phyloP scores from a whole-genome alignment of 2,797 vertebrate genomes.

The Leucoraja ocellata region DNA sequence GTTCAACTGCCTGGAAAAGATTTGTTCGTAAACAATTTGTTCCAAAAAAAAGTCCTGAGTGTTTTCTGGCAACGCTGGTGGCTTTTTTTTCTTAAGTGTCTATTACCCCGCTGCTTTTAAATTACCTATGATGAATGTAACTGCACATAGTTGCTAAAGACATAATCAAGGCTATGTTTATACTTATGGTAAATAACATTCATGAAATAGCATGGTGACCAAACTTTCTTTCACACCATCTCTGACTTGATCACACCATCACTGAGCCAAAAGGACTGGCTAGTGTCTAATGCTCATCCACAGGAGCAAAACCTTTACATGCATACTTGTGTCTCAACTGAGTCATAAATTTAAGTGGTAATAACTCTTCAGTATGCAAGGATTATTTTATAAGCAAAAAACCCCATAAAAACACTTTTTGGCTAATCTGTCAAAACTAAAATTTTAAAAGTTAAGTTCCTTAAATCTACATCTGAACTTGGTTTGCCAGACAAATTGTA shows the following conservation, averaged over 20 bases:
- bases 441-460: not conserved
- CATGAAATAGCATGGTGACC: slow-evolving; percentile 21
- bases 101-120: not conserved
- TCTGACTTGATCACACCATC: too few relatives aligned
- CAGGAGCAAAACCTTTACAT: slow-evolving; percentile 26
- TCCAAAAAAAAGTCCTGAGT: slow-evolving; percentile 9
- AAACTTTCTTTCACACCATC: slow-evolving; percentile 5
- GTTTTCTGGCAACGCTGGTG: slow-evolving; percentile 3
- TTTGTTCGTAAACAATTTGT: slow-evolving; percentile 27
- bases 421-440: not conserved
- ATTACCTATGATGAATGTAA: not conserved
- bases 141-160: not conserved
- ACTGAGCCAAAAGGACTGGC: not conserved
- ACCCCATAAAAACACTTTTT: slow-evolving; percentile 6
- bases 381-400: slow-evolving; percentile 26
- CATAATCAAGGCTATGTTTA: not conserved
- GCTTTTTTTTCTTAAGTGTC: not conserved
- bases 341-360: slow-evolving; percentile 32
- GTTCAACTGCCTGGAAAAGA: slow-evolving; percentile 33
- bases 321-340: not conserved
- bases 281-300: not conserved
- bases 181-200: slow-evolving; percentile 6
- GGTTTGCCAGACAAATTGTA: not conserved
- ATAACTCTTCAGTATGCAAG: slow-evolving; percentile 16
- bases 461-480: not conserved